These are phyloP conservation scores for Lycaena phlaeas DNA, from an alignment of 2,888 invertebrate species.

Conservation along the genomic window DNA sequence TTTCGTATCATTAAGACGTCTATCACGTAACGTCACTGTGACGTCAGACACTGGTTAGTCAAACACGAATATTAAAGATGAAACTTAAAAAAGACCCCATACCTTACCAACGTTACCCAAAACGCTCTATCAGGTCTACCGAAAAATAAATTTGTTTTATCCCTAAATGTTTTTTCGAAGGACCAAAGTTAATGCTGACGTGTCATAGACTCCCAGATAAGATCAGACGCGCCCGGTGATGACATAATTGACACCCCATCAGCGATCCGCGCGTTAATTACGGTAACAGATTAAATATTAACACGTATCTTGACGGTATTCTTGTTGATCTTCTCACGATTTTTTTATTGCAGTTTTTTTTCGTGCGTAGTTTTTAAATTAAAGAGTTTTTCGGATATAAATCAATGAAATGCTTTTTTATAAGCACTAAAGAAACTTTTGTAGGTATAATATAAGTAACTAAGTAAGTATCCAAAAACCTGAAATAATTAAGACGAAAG, in stretches of 20 bases:
- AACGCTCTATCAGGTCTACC: not conserved
- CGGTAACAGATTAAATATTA: constrained; percentile 26
- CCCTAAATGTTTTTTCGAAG: not conserved
- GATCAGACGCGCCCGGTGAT: constrained; percentile 37
- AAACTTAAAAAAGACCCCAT: too few species aligned
- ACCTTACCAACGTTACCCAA: too few species aligned
- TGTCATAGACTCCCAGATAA: constrained; percentile 31
- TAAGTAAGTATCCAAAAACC: too few species aligned
- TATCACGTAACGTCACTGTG: too few species aligned
- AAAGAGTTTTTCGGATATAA: too few species aligned
- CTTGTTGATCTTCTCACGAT: constrained; percentile 5
- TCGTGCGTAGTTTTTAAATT: not conserved
- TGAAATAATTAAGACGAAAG: too few species aligned
- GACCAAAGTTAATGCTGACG: constrained; percentile 30
- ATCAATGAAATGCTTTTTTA: too few species aligned
- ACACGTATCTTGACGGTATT: constrained; percentile 18
- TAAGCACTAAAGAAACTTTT: too few species aligned
- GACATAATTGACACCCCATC: constrained; percentile 58
- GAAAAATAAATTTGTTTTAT: not conserved
- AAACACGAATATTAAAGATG: too few species aligned
- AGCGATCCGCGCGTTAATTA: constrained; percentile 27
- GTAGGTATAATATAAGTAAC: too few species aligned
- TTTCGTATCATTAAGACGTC: too few species aligned
- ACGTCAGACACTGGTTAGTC: too few species aligned
- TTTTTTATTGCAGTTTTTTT: not conserved